Conservation (phyloP, 1,140 invertebrate genomes). For the Teleopsis dalmanni region DNA sequence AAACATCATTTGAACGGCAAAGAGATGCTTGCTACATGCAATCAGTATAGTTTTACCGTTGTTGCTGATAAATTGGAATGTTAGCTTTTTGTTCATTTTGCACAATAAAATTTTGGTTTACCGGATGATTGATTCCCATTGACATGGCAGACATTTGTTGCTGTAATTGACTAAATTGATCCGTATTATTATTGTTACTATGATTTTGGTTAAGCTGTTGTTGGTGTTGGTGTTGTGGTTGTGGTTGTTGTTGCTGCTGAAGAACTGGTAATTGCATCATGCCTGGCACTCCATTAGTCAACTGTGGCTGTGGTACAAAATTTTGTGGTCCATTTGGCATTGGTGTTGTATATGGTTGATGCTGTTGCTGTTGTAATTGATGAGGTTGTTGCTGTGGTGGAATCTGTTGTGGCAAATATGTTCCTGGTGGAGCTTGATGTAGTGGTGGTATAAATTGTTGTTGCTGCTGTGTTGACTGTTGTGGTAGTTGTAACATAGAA, state of each 20-base stretch:
- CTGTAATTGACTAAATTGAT: slow-evolving; percentile 35
- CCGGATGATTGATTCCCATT: slow-evolving; percentile 16
- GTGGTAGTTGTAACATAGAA: background rate
- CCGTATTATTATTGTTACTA: slow-evolving; percentile 29
- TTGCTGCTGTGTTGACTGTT: too few species aligned
- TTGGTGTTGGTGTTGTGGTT: slow-evolving; percentile 17
- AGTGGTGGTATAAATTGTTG: background rate
- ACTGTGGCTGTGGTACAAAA: background rate
- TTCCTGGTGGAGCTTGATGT: background rate
- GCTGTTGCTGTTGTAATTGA: background rate
- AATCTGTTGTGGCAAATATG: too few species aligned
- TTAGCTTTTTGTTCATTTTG: slow-evolving; percentile 40
- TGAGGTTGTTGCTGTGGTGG: background rate
- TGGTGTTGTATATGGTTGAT: background rate
- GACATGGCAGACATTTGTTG: slow-evolving; percentile 38
- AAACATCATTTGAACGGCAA: too few species aligned
- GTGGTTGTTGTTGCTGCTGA: slow-evolving; percentile 13
- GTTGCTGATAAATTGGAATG: slow-evolving; percentile 44
- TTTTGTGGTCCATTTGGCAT: background rate
- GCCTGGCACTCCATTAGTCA: background rate
- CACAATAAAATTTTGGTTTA: slow-evolving; percentile 23
- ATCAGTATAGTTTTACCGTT: slow-evolving; percentile 37
- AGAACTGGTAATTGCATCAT: slow-evolving; percentile 10
- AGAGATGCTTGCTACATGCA: too few species aligned
- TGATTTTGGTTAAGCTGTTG: slow-evolving; percentile 24